Evolutionary conservation across 1,140 invertebrate genomes (phyloP), one percentile per base, ranked within the genome.

Genomic region (Ostrea edulis): DNA sequence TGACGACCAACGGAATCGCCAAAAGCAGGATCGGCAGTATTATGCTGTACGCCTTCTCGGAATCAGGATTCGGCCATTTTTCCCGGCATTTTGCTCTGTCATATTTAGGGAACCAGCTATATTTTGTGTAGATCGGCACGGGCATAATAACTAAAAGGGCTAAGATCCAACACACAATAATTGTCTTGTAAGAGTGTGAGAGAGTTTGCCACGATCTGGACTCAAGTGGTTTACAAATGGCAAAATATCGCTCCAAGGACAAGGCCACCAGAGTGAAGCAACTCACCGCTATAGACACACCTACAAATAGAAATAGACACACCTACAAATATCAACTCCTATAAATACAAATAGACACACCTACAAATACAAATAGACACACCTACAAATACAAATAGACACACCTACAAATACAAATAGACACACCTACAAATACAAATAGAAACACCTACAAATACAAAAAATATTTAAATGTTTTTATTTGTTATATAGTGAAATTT

Each of bases 191-290:
- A n/a, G 97, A 97, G 93, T 98, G 97, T 88, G 97, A 97, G 84
- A 97, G 96, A 0, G 98, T 98, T 95, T 98, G 98, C 98, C 98
- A 98, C 96, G 96, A 87, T 11, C 94, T 86, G 2, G 94, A 94
- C 29, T 91, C 90, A 8, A 98, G 93, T 0, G 98, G 98, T 88
- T 97, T 96, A 92, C 98, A 98, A 90, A 98, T 98, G 29, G 98
- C 98, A 94, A 98, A 98, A 95, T 98, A 98, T 0, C 98, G 95
- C 94, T 98, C 98, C 89, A 98, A 95, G 0, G 97, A 98, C 92
- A 98, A 98, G 0, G 97, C 97, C 20, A 98, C 98, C 71, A 98
- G 93, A 0, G 98, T 98, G 97, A 97, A 98, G 0, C 97, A 97
- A n/a, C 97, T 97, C 5, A 98, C 97, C 0, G 97, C 97, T 9